Percentiles rank a stretch among this genome's conserved stretches.
Evolutionary conservation across 2,888 invertebrate species (phyloP).

Genomic region (Epirrhoe tristata): DNA sequence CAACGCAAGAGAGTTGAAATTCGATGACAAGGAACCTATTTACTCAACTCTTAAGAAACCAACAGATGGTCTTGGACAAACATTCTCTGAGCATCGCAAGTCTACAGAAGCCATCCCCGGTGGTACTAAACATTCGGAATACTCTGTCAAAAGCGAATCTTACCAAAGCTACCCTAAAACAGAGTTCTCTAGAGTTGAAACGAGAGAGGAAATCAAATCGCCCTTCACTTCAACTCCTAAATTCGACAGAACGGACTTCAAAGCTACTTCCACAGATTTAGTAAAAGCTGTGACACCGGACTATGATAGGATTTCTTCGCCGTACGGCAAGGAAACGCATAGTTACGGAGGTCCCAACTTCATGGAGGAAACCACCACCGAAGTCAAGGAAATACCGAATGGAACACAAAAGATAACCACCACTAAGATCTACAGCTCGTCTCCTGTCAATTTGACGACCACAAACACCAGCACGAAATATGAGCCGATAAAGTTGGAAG

Average conservation of each 20-base stretch:
- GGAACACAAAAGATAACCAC: conserved; percentile 85
- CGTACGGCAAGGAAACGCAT: conserved; percentile 74
- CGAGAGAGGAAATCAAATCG: conserved; percentile 69
- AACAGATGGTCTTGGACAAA: conserved; percentile 75
- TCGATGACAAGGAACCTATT: conserved; percentile 76
- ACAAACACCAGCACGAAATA: conserved; percentile 81
- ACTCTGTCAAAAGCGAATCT: conserved; percentile 72
- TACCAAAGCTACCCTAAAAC: conserved; percentile 76
- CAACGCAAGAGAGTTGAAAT: conserved; percentile 80
- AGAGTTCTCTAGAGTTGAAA: conserved; percentile 68
- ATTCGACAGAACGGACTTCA: conserved; percentile 60
- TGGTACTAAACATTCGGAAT: conserved; percentile 76
- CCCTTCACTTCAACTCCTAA: conserved; percentile 78
- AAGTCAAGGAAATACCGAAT: conserved; percentile 83
- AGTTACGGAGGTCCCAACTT: conserved; percentile 77
- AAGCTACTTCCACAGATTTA: conserved; percentile 63
- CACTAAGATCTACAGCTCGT: conserved; percentile 85
- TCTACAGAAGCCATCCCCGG: conserved; percentile 78
- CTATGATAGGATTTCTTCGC: conserved; percentile 74
- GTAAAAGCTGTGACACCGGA: conserved; percentile 76
- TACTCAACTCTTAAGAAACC: conserved; percentile 75
- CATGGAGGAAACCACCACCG: conserved; percentile 80
- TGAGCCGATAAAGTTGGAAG: conserved; percentile 78
- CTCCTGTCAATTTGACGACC: conserved; percentile 80
- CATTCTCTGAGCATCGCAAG: conserved; percentile 75